phyloP scores from a whole-genome alignment of 2,888 invertebrate species.

The Volucella bombylans region DNA sequence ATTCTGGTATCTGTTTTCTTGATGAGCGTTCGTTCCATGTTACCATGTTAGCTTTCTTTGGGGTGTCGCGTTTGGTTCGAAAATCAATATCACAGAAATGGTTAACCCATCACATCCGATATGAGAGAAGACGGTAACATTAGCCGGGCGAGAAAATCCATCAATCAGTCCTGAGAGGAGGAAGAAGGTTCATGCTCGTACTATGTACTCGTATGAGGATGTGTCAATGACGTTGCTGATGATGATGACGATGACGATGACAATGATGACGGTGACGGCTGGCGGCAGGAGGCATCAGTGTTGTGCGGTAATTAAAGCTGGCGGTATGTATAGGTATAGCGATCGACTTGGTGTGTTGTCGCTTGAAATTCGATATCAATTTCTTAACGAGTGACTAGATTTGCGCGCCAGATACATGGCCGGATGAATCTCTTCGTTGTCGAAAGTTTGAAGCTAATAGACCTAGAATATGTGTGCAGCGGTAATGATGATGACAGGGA shows the following conservation, averaged over 20 bases:
- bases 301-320: conserved; percentile 59
- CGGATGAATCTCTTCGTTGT: conserved; percentile 51
- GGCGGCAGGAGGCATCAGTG: conserved; percentile 3
- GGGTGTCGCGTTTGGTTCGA: conserved; percentile 21
- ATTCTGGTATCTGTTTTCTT: conserved; percentile 31
- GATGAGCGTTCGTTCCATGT: not conserved
- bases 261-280: conserved; percentile 14
- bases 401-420: conserved; percentile 54
- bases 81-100: conserved; percentile 66
- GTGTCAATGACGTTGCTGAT: conserved; percentile 19
- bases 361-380: conserved; percentile 70
- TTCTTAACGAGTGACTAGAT: conserved; percentile 71
- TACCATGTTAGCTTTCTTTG: conserved; percentile 59
- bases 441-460: conserved; percentile 65
- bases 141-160: conserved; percentile 72
- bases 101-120: conserved; percentile 62
- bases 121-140: conserved; percentile 59
- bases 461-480: conserved; percentile 36
- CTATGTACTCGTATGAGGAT: conserved; percentile 37
- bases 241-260: conserved; percentile 24
- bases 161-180: conserved; percentile 57
- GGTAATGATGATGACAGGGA: conserved; percentile 29
- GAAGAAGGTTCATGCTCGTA: not conserved
- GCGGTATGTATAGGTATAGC: conserved; percentile 37
- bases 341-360: conserved; percentile 29